phyloP scores from a whole-genome alignment of 1,140 invertebrate species.

The Pseudachorutes palmiensis region DNA sequence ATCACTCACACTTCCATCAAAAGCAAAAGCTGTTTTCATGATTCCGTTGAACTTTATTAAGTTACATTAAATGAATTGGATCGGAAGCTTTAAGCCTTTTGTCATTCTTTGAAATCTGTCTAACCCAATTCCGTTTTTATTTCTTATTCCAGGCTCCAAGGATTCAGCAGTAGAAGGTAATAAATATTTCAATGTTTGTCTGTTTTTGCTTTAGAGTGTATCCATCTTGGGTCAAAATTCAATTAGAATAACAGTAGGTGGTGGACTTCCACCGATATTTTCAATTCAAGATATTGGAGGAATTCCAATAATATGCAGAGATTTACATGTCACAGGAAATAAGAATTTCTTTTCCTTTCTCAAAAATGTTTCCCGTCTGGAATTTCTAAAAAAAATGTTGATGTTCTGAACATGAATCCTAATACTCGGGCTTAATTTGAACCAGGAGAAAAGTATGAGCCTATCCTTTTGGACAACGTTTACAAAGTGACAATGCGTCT shows the following conservation, averaged over 20 bases:
- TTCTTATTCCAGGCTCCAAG: constrained; percentile 1
- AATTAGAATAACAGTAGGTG: too few relatives aligned
- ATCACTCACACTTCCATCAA: too few relatives aligned
- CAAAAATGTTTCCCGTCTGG: too few relatives aligned
- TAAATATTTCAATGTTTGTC: neutral
- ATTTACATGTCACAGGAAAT: too few relatives aligned
- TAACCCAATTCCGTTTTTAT: neutral
- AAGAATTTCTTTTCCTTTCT: too few relatives aligned
- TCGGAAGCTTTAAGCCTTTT: neutral
- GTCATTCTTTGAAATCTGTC: neutral
- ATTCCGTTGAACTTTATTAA: too few relatives aligned
- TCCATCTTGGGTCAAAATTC: neutral
- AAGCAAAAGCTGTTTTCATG: too few relatives aligned
- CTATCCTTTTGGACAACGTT: constrained; percentile 60
- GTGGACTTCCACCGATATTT: too few relatives aligned
- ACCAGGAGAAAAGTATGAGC: constrained; percentile 76
- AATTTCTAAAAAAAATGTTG: too few relatives aligned
- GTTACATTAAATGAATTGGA: neutral
- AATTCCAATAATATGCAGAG: too few relatives aligned
- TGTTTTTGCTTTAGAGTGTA: neutral
- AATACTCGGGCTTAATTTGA: constrained; percentile 33
- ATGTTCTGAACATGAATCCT: too few relatives aligned
- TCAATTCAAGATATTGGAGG: too few relatives aligned
- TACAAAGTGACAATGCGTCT: constrained; percentile 81
- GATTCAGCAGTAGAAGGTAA: constrained; percentile 2